A percentile compares a stretch with the other conserved stretches of the same genome.
phyloP scores from a whole-genome alignment of 1,140 invertebrate genomes.

The Diuraphis noxia region DNA sequence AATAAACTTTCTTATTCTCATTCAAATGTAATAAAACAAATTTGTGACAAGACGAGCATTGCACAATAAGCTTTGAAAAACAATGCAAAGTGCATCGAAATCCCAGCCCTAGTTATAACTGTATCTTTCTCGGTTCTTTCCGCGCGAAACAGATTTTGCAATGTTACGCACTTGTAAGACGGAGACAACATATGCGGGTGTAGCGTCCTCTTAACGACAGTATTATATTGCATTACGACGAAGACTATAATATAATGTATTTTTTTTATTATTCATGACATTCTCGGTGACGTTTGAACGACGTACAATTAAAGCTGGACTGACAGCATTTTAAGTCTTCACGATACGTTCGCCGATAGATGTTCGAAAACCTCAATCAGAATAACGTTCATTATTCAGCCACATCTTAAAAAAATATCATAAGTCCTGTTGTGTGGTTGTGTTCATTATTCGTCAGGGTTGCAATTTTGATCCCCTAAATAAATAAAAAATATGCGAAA shows the following conservation, averaged over 20 bases:
- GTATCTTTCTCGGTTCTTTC: too few relatives aligned
- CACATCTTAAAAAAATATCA: background rate
- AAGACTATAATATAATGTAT: background rate
- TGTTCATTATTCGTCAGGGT: background rate
- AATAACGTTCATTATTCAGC: background rate
- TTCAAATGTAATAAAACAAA: too few relatives aligned
- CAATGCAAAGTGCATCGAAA: too few relatives aligned
- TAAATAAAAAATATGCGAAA: too few relatives aligned
- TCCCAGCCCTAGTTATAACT: too few relatives aligned
- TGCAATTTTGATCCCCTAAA: background rate
- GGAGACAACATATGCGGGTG: too few relatives aligned
- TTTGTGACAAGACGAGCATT: too few relatives aligned
- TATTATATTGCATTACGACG: background rate
- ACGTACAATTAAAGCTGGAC: background rate
- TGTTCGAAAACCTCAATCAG: background rate
- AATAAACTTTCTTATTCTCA: too few relatives aligned
- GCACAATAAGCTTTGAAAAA: too few relatives aligned
- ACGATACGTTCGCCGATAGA: background rate
- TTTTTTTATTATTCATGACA: background rate
- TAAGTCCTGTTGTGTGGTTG: background rate
- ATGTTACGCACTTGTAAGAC: too few relatives aligned
- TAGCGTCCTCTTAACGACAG: too few relatives aligned
- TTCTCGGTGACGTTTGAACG: background rate
- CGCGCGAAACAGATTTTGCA: too few relatives aligned
- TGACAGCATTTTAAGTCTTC: background rate